Evolutionary conservation across 2,797 vertebrate species (phyloP).

Genomic region (Heliangelus exortis): DNA sequence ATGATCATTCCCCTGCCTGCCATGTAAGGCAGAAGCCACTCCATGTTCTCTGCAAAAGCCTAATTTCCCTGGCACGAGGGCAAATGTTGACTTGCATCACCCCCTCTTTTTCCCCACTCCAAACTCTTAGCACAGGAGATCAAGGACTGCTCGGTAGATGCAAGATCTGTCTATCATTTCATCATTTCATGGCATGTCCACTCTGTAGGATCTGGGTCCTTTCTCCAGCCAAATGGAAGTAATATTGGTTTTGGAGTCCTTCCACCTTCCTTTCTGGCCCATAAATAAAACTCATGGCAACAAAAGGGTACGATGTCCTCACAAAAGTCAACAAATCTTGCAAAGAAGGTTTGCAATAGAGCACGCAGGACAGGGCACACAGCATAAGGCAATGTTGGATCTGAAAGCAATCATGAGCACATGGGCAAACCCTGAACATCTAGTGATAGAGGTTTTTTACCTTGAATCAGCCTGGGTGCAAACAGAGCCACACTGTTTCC

Average conservation of each 20-base stretch:
- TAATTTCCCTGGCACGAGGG: background rate
- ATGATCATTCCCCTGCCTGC: background rate
- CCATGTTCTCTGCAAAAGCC: background rate
- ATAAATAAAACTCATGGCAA: background rate
- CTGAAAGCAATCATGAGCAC: background rate
- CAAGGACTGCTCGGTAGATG: background rate
- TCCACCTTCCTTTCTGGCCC: background rate
- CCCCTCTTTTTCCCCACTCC: background rate
- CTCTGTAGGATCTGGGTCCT: background rate
- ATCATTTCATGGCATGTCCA: background rate
- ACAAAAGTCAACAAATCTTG: background rate
- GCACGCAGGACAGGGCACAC: background rate
- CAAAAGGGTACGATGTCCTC: background rate
- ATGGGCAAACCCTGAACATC: background rate
- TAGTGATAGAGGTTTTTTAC: background rate
- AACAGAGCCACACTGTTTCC: fast-evolving
- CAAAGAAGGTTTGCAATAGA: background rate
- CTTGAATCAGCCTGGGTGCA: background rate
- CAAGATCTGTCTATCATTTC: background rate
- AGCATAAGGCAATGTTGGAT: background rate
- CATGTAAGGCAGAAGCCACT: background rate
- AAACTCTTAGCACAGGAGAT: background rate
- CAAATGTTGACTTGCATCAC: background rate
- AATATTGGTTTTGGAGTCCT: background rate
- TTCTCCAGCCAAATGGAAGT: background rate